phyloP scores from a whole-genome alignment of 1,140 invertebrate species.

The Drosophila insularis region DNA sequence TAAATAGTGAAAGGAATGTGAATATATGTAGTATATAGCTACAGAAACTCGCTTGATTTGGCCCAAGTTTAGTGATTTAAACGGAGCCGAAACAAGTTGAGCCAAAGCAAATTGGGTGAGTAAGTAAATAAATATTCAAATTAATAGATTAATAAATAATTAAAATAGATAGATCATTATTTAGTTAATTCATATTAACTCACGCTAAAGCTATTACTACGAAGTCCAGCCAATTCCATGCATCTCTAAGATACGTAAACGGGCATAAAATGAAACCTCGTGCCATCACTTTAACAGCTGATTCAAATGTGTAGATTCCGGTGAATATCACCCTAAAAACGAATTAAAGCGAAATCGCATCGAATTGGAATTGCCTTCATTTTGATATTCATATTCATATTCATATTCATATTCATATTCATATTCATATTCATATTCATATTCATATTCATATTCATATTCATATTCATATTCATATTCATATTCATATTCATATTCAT shows the following conservation, averaged over 20 bases:
- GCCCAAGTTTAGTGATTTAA: background rate
- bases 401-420: background rate
- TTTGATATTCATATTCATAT: slow-evolving; percentile 12
- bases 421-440: slow-evolving; percentile 1
- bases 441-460: slow-evolving; percentile 28
- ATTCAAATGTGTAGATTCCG: slow-evolving; percentile 99
- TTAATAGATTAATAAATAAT: background rate
- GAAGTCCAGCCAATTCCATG: slow-evolving; percentile 99
- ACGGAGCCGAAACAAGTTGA: background rate
- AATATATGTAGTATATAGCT: background rate
- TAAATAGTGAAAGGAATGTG: background rate
- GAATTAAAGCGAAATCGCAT: slow-evolving; percentile 82
- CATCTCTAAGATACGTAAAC: slow-evolving; percentile 99
- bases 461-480: background rate
- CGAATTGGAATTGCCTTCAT: slow-evolving; percentile 48
- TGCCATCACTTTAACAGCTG: slow-evolving; percentile 98
- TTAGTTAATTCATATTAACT: slow-evolving; percentile 85
- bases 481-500: slow-evolving; percentile 30
- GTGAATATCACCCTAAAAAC: slow-evolving; percentile 97
- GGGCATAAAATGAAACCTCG: slow-evolving; percentile 99
- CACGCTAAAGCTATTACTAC: slow-evolving; percentile 99
- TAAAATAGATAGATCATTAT: slow-evolving; percentile 28
- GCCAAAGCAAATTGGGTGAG: background rate
- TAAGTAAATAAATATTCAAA: background rate
- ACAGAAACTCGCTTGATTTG: background rate